Evolutionary conservation across 2,888 invertebrate genomes (phyloP), one percentile per base, ranked within the genome.

Genomic region (Melitaea athalia): DNA sequence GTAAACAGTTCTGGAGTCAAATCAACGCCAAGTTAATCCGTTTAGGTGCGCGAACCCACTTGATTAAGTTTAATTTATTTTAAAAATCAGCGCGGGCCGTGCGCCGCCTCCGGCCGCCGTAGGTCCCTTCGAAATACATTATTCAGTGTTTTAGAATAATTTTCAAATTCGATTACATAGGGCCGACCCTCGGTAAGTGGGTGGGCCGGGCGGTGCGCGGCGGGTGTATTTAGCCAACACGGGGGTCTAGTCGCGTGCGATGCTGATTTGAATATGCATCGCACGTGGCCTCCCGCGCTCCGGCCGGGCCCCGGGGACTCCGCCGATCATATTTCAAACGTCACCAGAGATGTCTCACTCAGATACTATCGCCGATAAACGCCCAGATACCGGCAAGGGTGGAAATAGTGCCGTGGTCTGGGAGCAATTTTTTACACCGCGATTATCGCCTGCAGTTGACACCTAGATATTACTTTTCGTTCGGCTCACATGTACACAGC

Each of bases 91-190:
- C 86, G 84, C 85, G 83, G 77, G 85, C 81, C 79, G 77, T 81
- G 80, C 85, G 82, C 85, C 86, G 89, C 90, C 89, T 86, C 86
- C 83, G 89, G 91, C 90, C 66, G 81, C 77, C 66, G 81, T 77
- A 79, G 84, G 86, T 88, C 91, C 89, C 91, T 89, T 79, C 86
- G 78, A 87, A 89, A 92, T 92, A 92, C 92, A 92, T 92, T 92
- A 92, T 92, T 92, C 92, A 92, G 92, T 92, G 92, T 92, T 92
- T 92, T 92, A 92, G 92, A 92, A 92, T 92, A 92, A 92, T 92
- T 92, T 92, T 92, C 92, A 92, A 92, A 92, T 92, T 92, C 92
- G 92, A 92, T 92, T 92, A 92, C 92, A 92, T 92, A 92, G 92
- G 91, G 86, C 89, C 90, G 91, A 91, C 91, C 90, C 89, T 91